These are phyloP conservation scores for Drosophila paramelanica DNA, from an alignment of 2,888 invertebrate species.

Conservation along the genomic window DNA sequence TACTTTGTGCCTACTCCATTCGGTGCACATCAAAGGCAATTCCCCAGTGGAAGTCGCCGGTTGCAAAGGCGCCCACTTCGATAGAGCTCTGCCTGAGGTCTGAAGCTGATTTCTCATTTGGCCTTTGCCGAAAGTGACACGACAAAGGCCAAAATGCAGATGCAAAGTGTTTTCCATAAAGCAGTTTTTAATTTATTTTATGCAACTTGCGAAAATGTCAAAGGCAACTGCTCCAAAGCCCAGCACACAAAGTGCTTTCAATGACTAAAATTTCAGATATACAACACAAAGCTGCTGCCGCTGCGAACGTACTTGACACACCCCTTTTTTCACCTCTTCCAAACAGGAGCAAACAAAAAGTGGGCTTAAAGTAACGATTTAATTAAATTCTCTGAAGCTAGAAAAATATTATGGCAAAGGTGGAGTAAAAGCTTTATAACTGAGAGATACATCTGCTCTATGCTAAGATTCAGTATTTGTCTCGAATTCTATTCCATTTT, in stretches of 20 bases:
- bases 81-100: conserved; percentile 16
- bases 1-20: conserved; percentile 38
- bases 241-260: conserved; percentile 30
- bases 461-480: too few species aligned
- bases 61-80: conserved; percentile 42
- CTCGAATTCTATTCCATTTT: too few species aligned
- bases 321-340: not conserved
- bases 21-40: conserved; percentile 72
- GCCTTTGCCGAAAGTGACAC: conserved; percentile 49
- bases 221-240: conserved; percentile 44
- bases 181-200: conserved; percentile 80
- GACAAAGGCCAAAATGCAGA: conserved; percentile 62
- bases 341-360: conserved; percentile 13
- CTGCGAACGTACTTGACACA: conserved; percentile 26
- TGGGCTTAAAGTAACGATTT: conserved; percentile 8
- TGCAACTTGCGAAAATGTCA: conserved; percentile 74
- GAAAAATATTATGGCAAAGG: too few species aligned
- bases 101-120: conserved; percentile 51
- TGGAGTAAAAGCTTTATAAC: too few species aligned
- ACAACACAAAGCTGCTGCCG: conserved; percentile 16
- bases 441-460: too few species aligned
- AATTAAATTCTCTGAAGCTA: conserved; percentile 6
- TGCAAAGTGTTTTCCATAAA: conserved; percentile 67
- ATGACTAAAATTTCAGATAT: conserved; percentile 20
- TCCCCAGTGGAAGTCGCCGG: conserved; percentile 48